Evolutionary conservation across 2,888 invertebrate species (phyloP), one percentile per base, ranked within the genome.

Genomic region (Teleiodes luculella): DNA sequence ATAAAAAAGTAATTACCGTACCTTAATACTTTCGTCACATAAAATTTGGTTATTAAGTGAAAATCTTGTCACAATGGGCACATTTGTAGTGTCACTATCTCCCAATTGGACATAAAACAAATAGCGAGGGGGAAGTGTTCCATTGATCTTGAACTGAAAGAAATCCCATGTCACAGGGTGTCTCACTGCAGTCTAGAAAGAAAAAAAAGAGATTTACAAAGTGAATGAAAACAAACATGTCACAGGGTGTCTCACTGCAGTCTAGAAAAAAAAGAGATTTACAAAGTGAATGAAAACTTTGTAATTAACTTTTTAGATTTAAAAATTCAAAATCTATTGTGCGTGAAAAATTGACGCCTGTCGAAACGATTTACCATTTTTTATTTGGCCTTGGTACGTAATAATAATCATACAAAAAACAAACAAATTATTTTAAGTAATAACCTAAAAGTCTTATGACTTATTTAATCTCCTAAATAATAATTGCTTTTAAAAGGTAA

Each of bases 21-120:
- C 88, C 80, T 84, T 87, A 24, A 84, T 73, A 31, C 56, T 62
- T 1, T 75, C 76, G 62, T 78, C 72, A 49, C 88, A 88, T 14
- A 87, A 65, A n/a, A 69, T 74, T 4, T 76, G 66, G 53, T 80
- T 76, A 58, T 88, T 88, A 14, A 87, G 57, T 14, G 66, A 57
- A 36, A 88, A 70, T 33, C 64, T 62, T 1, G 63, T 64, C 0
- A 87, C 74, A 7, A 59, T 55, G 0, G 87, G 87, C 1, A 80
- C 70, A 52, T 68, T 68, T 52, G 65, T 70, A 3, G 65, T 63
- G 45, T 72, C 76, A 14, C 58, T 56, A 20, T 65, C 60, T 24
- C 64, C 60, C 1, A 69, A 50, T 3, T 57, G 52, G 3, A 80
- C 60, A 55, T 73, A 73, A 52, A 87, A 86, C n/a, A 61, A 55